Evolutionary conservation across 2,888 invertebrate species (phyloP), one percentile per base, ranked within the genome.

Genomic region (Ormyrus nitidulus): DNA sequence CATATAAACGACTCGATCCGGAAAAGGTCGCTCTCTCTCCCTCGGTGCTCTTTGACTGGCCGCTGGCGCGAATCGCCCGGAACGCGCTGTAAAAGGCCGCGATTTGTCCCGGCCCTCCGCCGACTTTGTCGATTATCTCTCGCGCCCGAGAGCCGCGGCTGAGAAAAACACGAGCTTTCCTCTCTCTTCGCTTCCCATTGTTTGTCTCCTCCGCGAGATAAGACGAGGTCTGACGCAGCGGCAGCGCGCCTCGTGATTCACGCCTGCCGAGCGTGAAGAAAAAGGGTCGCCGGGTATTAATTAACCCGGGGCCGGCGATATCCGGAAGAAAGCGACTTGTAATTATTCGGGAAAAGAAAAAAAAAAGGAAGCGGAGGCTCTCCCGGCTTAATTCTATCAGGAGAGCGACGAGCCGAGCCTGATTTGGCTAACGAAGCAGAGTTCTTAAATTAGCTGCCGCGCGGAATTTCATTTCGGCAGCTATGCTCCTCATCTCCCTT

Each of bases 391-490:
- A 90, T 90, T 88, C 88, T 88, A 89, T 87, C 88, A 88, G 53
- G 84, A 85, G 80, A 19, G 86, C 88, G 88, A 87, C 89, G 86
- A 87, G 84, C 86, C 85, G 88, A 77, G 87, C 85, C 84, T 86
- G 86, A 90, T 90, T 88, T 86, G 85, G 84, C 89, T 90, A 90
- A 90, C 90, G 89, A 90, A 88, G 86, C 87, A 87, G 87, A 19
- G 88, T 90, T 90, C 88, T 89, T 89, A 88, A 89, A 89, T 88
- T 86, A 88, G 87, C 88, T 86, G 84, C 72, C 61, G 62, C 71
- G 65, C 46, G 11, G 19, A 19, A 19, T 19, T 19, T 19, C 19
- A 19, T 19, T 19, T 19, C 19, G 19, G 19, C 19, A 19, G 19
- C 19, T 19, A 1, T 19, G 53, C 48, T 48, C 44, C 64, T 53